Base-by-base conservation (phyloP, 1,140 invertebrate genomes). In the Halesus radiatus region DNA sequence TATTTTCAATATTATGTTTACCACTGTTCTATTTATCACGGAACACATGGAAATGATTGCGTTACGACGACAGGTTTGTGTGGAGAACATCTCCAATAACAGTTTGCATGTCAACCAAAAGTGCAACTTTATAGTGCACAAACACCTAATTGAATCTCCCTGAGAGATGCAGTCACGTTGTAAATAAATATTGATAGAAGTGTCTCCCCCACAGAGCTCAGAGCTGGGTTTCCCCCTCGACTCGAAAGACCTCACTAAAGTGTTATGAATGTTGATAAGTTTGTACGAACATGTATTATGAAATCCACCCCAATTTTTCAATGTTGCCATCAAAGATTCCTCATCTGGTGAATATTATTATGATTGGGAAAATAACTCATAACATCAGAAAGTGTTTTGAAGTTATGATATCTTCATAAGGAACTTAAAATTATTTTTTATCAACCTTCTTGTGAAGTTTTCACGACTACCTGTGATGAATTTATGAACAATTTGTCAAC, bases 191-290 rank as follows among this genome's bases (percentile, higher is more conserved):
- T 70, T 70, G n/a, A 70, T 13, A 52, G 37, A 70, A 70, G 37
- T 13, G 66, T 70, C 66, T 70, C 66, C 66, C 66, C 45, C 8
- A n/a, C 13, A 37, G 32, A 32, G 32, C 32, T 5, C 3, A 13
- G 8, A 45, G 37, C 37, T 70, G 45, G 66, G 45, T 16, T n/a
- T 70, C 52, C 52, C 37, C 3, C 20, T 37, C 8, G n/a, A n/a
- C 29, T 22, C 37, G 45, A 20, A 7, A 45, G 66, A 50, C 37
- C 66, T 37, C 66, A 70, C 70, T 74, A 74, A 79, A 79, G 81
- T 79, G 77, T 82, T 82, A 82, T 82, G 81, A 82, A 78, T 82
- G 81, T 77, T 79, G 73, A 82, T 82, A 62, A 77, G 77, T 73
- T 52, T 75, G 77, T 79, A 82, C 77, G 76, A 77, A 76, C 53